Evolutionary conservation across 2,888 invertebrate species (phyloP).

Genomic region (Orgyia antiqua): DNA sequence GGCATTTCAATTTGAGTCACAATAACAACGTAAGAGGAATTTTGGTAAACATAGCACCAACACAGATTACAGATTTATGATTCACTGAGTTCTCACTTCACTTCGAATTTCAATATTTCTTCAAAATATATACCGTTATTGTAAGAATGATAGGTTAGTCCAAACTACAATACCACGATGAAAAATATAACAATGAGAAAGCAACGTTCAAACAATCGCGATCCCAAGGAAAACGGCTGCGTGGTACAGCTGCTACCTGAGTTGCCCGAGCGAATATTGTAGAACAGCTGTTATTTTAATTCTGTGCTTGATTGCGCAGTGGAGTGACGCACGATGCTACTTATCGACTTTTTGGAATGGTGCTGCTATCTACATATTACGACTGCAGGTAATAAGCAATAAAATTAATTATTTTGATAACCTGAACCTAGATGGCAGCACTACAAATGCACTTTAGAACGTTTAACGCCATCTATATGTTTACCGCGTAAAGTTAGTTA

Average conservation of each 20-base stretch:
- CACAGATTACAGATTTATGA: slow-evolving; percentile 52
- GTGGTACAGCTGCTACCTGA: slow-evolving; percentile 64
- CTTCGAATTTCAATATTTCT: slow-evolving; percentile 52
- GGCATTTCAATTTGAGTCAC: slow-evolving; percentile 68
- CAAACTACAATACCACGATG: slow-evolving; percentile 42
- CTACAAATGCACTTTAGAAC: too few relatives aligned
- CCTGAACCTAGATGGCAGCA: background rate
- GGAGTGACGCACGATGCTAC: slow-evolving; percentile 60
- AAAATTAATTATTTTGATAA: too few relatives aligned
- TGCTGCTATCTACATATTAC: slow-evolving; percentile 27
- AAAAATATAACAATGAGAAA: slow-evolving; percentile 61
- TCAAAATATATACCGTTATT: slow-evolving; percentile 53
- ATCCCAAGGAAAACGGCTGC: slow-evolving; percentile 70
- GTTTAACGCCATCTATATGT: too few relatives aligned
- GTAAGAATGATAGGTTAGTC: slow-evolving; percentile 43
- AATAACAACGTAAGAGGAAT: slow-evolving; percentile 64
- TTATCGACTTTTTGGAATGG: slow-evolving; percentile 45
- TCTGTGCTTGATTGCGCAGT: slow-evolving; percentile 73
- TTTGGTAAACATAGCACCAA: slow-evolving; percentile 71
- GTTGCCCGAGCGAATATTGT: slow-evolving; percentile 75
- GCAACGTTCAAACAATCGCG: slow-evolving; percentile 64
- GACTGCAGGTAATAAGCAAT: too few relatives aligned
- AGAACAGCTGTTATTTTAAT: slow-evolving; percentile 76
- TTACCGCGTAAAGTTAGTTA: too few relatives aligned
- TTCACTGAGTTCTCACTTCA: slow-evolving; percentile 66